Base-by-base conservation (phyloP, 2,888 invertebrate genomes). In the Hypolimnas misippus region DNA sequence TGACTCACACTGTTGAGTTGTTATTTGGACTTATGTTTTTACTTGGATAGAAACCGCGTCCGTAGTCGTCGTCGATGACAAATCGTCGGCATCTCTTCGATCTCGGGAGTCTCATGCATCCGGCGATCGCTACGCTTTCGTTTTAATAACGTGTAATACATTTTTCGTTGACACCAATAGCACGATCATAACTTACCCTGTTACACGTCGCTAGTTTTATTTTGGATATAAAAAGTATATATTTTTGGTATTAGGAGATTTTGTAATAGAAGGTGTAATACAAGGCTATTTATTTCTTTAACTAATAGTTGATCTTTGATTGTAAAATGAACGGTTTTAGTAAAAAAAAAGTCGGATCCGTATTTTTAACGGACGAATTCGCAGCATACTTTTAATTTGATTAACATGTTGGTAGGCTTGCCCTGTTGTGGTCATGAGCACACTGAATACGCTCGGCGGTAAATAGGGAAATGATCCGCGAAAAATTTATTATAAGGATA, bases 1-100 rank as follows among this genome's bases (percentile, higher is more conserved):
- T 89, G 89, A 89, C 86, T 89, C 84, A 82, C 84, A 86, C 90
- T 89, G 89, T 84, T 83, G 84, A 87, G 76, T 86, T 86, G 77
- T 86, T 86, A 82, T 85, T 85, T 85, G 75, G 79, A 77, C 76
- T 69, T 68, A 64, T 64, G 59, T 68, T 70, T 68, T 70, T 68
- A 68, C 70, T 68, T 35, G 57, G 71, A 73, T 68, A 64, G 61
- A 66, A 66, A 62, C 65, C 64, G 67, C 58, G 61, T 61, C 63
- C 64, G 70, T 64, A 62, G 55, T 31, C 52, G 56, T 59, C 56
- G 57, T 46, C 56, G 57, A 81, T 87, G 86, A 87, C 82, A 85
- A 84, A 88, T 87, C 73, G 82, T 87, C 73, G 82, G 25, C 25
- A 5, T 25, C 25, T 2, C 16, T 46, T 14, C 33, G 33, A 58